Base-by-base conservation (phyloP, 1,140 invertebrate species). In the Zaprionus taronus region DNA sequence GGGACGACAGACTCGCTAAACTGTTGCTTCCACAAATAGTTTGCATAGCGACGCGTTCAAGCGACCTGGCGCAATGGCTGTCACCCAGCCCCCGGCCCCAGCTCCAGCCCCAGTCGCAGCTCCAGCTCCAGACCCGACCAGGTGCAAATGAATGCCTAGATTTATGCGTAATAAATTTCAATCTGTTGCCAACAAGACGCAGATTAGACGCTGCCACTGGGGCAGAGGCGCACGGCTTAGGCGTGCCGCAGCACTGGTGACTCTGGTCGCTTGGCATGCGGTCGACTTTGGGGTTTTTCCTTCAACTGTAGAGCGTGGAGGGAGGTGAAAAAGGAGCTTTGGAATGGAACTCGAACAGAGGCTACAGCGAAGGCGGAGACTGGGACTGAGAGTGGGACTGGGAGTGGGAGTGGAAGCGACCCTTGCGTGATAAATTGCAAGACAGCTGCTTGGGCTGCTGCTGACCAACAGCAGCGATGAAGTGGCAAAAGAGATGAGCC, bases 101-200 rank as follows among this genome's bases (percentile, higher is more conserved):
- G 44, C 22, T 34, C 28, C 34, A n/a, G n/a, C n/a, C n/a, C n/a
- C n/a, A n/a, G n/a, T n/a, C n/a, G n/a, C n/a, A 17, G 51, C 57
- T 26, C 57, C 24, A 47, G 68, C 34, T 49, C 58, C 63, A 41
- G 38, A 6, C 15, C 15, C 44, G 65, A 77, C 47, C 84, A 91
- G 89, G 89, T 91, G 83, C 82, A 79, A 91, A 83, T 89, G 85
- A 90, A 91, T 85, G 89, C 76, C 80, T 79, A 85, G 89, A 91
- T 91, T 91, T 91, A 91, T 91, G 87, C 81, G 81, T 91, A 91
- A 91, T 91, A 91, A 91, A 91, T 91, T 91, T 91, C 89, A 91
- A 91, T 91, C 89, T 91, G 84, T 91, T 91, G 79, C 85, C 85
- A 85, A 90, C 84, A 90, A 90, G 85, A 81, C 84, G 79, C 72